phyloP scores from a whole-genome alignment of 1,140 invertebrate genomes.

The Hyles euphorbiae region DNA sequence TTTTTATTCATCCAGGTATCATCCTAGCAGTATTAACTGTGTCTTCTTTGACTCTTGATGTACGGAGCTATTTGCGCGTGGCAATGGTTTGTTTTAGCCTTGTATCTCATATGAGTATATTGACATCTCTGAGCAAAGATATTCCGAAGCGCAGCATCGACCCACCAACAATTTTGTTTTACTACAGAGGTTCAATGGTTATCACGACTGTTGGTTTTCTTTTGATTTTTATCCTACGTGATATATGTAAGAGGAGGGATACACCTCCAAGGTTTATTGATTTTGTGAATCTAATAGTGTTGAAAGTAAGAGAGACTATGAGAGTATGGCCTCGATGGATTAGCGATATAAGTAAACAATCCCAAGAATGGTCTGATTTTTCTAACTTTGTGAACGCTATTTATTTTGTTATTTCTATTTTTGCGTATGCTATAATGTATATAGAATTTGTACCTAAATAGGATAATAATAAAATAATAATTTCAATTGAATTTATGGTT shows the following conservation, averaged over 20 bases:
- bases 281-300: background rate
- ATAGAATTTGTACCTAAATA: background rate
- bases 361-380: conserved; percentile 26
- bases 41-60: background rate
- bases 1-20: background rate
- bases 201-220: background rate
- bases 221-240: background rate
- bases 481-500: background rate
- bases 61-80: background rate
- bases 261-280: background rate
- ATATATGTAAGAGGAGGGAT: background rate
- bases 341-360: conserved; percentile 6
- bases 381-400: conserved; percentile 29
- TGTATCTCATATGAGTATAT: background rate
- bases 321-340: conserved; percentile 25
- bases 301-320: conserved; percentile 24
- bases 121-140: background rate
- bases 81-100: background rate
- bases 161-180: background rate
- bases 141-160: background rate
- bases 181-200: background rate
- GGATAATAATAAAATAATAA: background rate
- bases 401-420: conserved; percentile 6
- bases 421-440: background rate
- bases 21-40: background rate